These are phyloP conservation scores for Serilophus lunatus DNA, from an alignment of 2,113 vertebrate species.

Conservation along the genomic window DNA sequence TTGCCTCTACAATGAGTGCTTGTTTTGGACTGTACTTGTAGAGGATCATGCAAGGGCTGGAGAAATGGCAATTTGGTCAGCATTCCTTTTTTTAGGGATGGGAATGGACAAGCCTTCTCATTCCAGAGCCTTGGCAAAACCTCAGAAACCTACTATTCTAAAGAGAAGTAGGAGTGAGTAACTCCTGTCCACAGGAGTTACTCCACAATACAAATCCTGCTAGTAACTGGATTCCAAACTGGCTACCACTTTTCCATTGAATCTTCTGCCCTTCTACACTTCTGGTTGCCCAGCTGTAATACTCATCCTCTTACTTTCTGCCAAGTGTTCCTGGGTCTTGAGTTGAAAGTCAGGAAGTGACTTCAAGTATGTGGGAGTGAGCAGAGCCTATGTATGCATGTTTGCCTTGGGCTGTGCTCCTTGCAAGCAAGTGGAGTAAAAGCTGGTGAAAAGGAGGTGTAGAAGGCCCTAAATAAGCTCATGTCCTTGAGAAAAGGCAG, in stretches of 20 bases:
- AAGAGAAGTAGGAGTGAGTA: background rate
- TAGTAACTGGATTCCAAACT: background rate
- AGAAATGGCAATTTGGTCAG: background rate
- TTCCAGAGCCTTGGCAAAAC: background rate
- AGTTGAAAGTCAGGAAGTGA: background rate
- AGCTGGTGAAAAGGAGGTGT: background rate
- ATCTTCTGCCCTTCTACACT: background rate
- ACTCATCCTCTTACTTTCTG: background rate
- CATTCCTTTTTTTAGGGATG: background rate
- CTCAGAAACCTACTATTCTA: background rate
- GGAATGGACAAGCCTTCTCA: background rate
- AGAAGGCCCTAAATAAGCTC: background rate
- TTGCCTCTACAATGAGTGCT: background rate
- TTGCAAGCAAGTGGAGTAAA: background rate
- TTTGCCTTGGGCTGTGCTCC: background rate
- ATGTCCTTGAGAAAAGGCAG: background rate
- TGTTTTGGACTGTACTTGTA: background rate
- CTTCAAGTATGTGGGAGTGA: background rate
- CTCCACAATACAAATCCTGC: background rate
- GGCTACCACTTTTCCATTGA: background rate
- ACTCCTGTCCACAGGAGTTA: background rate
- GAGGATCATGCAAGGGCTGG: background rate
- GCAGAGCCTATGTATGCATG: background rate
- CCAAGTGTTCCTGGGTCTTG: background rate
- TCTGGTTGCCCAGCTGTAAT: background rate